Base-by-base conservation (phyloP, 2,888 invertebrate species). In the Meloe dianella region DNA sequence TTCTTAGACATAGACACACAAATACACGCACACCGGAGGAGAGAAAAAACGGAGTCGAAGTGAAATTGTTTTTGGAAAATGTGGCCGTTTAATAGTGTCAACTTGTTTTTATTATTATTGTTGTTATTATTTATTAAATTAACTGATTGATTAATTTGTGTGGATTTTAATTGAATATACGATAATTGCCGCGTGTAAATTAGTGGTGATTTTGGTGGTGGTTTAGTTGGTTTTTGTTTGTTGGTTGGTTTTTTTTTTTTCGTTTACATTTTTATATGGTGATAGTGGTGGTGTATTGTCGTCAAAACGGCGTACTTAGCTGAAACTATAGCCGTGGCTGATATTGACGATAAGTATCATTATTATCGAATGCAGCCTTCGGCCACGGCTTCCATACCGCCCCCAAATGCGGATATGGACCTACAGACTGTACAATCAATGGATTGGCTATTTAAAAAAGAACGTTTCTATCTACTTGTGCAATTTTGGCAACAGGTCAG, bases 401-500 rank as follows among this genome's bases (percentile, higher is more conserved):
- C 82, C 87, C 89, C 85, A 89, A 92, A 88, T 82, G 86, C 89
- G 89, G 92, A 92, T 88, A 93, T 94, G 90, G 94, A 95, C 90
- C 91, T 94, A 87, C 93, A 93, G 90, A 91, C 94, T 86, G 93
- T 94, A 91, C 94, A 94, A 89, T 94, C 94, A 84, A 94, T 95
- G 95, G 95, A 95, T 89, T 95, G 95, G 95, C 91, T 95, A 85
- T 95, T 95, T 89, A 95, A 95, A 90, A 95, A 95, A 88, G 95
- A 95, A 88, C 89, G 93, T 87, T 94, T 95, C 87, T 95, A 94
- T 88, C 89, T 95, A 84, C 90, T 95, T 84, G 94, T 94, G 84
- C 95, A 95, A 87, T 95, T 95, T 88, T 95, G 95, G 95, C 95
- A 95, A 93, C 95, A 95, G 94, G 95, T 95, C 88, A 90, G 90